Evolutionary conservation across 1,140 invertebrate genomes (phyloP).

Genomic region (Saccostrea cuccullata): DNA sequence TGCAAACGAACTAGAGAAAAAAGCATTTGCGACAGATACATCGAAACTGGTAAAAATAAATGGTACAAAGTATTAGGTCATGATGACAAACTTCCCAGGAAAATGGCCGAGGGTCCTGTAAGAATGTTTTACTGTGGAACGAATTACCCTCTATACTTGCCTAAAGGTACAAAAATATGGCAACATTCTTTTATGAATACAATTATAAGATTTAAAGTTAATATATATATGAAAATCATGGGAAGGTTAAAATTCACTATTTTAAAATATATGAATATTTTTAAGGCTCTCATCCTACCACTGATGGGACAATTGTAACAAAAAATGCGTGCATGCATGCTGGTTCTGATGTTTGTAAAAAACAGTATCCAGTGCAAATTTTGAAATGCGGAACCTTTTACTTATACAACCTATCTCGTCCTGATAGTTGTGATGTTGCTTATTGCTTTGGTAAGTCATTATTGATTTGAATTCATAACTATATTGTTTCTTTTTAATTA

Average conservation of each 20-base stretch:
- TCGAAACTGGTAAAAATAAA: not conserved
- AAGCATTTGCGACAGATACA: not conserved
- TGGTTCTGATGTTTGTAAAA: not conserved
- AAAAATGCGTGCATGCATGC: not conserved
- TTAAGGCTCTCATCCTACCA: not conserved
- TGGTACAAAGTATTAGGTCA: not conserved
- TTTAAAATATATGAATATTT: not conserved
- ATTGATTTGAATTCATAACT: no score
- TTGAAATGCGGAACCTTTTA: not conserved
- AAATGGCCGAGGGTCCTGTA: not conserved
- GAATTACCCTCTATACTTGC: no score
- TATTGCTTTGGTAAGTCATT: not conserved
- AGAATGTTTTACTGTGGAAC: not conserved
- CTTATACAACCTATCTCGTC: not conserved
- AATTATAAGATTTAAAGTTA: no score
- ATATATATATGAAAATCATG: not conserved
- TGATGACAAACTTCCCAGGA: not conserved
- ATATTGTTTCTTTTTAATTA: no score
- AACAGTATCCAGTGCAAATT: not conserved
- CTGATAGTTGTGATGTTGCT: not conserved
- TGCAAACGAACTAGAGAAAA: not conserved
- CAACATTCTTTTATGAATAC: no score
- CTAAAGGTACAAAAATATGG: no score
- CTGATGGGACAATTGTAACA: not conserved
- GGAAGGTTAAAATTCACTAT: no score